Evolutionary conservation across 1,140 invertebrate species (phyloP).

Genomic region (Magallana ariakensis): DNA sequence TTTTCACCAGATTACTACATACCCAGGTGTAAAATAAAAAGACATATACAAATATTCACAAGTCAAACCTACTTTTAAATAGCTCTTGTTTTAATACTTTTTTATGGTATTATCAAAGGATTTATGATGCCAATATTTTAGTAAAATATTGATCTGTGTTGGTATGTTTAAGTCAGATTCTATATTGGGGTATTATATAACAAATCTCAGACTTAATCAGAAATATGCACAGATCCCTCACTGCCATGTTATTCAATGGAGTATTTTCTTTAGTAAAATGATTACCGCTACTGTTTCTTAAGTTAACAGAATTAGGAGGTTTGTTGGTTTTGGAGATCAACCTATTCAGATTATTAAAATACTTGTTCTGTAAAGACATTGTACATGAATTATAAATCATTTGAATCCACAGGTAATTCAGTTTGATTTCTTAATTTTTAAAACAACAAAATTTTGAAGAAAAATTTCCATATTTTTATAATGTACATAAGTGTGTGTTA

Average conservation of each 20-base stretch:
- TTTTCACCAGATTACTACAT: slow-evolving; percentile 5
- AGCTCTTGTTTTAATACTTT: neutral
- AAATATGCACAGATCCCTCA: slow-evolving; percentile 14
- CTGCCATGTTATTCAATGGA: neutral
- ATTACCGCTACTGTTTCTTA: neutral
- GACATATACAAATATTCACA: slow-evolving; percentile 28
- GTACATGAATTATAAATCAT: no score
- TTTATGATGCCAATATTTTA: slow-evolving; percentile 19
- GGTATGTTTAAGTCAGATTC: neutral
- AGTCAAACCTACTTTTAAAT: slow-evolving; percentile 22
- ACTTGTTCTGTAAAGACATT: neutral
- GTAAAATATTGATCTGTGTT: neutral
- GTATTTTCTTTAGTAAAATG: slow-evolving; percentile 36
- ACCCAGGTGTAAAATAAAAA: slow-evolving; percentile 18
- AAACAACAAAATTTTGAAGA: no score
- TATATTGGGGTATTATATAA: neutral
- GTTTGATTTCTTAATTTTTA: no score
- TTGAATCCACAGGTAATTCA: no score
- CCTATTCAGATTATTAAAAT: neutral
- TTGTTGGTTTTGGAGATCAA: neutral
- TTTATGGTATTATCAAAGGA: neutral
- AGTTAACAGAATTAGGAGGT: slow-evolving; percentile 16
- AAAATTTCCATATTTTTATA: no score
- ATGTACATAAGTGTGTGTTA: no score
- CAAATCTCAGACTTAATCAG: slow-evolving; percentile 10